phyloP scores from a whole-genome alignment of 1,140 invertebrate genomes.

The Aporrectodea caliginosa region DNA sequence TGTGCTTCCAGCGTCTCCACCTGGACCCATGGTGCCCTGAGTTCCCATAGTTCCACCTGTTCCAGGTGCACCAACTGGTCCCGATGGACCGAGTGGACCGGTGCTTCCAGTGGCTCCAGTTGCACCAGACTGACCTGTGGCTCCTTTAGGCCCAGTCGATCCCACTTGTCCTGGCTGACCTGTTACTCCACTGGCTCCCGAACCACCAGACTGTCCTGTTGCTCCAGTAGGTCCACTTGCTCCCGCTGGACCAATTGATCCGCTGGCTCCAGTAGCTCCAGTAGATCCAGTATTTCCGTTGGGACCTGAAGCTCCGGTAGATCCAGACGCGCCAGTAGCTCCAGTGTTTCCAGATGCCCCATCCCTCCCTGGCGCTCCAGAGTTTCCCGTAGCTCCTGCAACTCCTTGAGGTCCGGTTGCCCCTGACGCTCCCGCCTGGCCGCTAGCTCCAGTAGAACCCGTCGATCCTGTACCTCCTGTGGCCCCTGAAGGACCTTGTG shows the following conservation, averaged over 20 bases:
- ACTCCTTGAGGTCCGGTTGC: conserved; percentile 16
- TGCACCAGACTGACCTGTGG: not conserved
- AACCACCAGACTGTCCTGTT: not conserved
- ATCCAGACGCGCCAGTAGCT: not conserved
- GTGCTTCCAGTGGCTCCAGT: not conserved
- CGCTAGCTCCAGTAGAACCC: conserved; percentile 26
- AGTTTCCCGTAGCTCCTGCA: not conserved
- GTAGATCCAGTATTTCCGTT: not conserved
- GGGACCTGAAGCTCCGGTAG: conserved; percentile 4
- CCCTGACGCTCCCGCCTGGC: no score
- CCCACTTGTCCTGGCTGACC: not conserved
- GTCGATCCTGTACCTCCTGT: not conserved
- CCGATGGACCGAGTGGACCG: not conserved
- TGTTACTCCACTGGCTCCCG: not conserved
- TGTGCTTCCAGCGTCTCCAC: not conserved
- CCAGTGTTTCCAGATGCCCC: conserved; percentile 2
- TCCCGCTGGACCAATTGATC: not conserved
- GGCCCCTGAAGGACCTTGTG: not conserved
- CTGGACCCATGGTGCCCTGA: not conserved
- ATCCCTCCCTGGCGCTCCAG: not conserved
- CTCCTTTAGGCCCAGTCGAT: not conserved
- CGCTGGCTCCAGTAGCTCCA: not conserved
- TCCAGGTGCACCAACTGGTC: not conserved
- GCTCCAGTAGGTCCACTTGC: not conserved
- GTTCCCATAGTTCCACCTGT: not conserved